Evolutionary conservation across 2,888 invertebrate genomes (phyloP).

Genomic region (Hypolimnas misippus): DNA sequence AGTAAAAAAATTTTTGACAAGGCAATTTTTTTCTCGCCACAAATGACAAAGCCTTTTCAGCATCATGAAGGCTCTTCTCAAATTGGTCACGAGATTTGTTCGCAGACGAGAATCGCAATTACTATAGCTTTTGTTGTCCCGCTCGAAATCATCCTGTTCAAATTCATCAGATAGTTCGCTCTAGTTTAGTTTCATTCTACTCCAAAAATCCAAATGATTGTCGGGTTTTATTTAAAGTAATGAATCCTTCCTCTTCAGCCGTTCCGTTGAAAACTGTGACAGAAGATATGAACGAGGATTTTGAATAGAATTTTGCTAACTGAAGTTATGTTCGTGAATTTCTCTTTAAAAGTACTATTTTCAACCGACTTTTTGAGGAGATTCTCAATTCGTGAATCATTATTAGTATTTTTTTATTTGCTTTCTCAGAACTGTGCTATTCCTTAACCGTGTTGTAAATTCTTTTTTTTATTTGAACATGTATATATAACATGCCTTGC

Average conservation of each 20-base stretch:
- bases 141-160: conserved; percentile 38
- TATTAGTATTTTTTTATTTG: no score
- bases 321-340: no score
- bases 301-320: neutral
- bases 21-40: conserved; percentile 26
- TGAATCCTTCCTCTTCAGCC: conserved; percentile 2
- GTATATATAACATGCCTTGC: no score
- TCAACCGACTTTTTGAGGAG: no score
- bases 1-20: conserved; percentile 28
- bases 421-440: no score
- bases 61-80: conserved; percentile 23
- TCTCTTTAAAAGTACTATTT: no score
- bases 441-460: no score
- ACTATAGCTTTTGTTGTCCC: conserved; percentile 31
- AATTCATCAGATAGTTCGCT: conserved; percentile 39
- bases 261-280: conserved; percentile 5
- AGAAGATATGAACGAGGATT: conserved; percentile 1
- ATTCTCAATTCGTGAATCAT: no score
- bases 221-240: conserved; percentile 5
- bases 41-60: conserved; percentile 37
- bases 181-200: conserved; percentile 37
- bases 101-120: conserved; percentile 31
- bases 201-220: conserved; percentile 26
- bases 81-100: conserved; percentile 29
- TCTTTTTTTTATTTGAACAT: no score